Evolutionary conservation across 2,888 invertebrate genomes (phyloP).

Genomic region (Ectemnius lituratus): DNA sequence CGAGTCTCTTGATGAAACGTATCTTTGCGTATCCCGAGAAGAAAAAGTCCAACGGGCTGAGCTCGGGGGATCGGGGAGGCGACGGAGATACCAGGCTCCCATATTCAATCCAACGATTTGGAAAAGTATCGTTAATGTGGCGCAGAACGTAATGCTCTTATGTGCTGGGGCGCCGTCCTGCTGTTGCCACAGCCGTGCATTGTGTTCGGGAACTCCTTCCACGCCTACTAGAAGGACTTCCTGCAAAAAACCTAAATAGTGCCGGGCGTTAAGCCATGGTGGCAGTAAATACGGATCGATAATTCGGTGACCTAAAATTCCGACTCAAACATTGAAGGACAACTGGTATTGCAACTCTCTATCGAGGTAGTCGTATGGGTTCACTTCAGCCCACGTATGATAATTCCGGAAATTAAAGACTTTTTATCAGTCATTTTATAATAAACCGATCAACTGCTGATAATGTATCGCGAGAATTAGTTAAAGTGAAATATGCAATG

Average conservation of each 20-base stretch:
- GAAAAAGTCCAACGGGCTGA: not conserved
- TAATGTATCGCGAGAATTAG: no score
- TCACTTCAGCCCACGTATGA: not conserved
- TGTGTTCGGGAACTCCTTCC: no score
- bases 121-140: conserved; percentile 15
- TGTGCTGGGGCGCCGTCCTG: conserved; percentile 22
- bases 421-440: no score
- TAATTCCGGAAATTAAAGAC: not conserved
- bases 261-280: no score
- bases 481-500: no score
- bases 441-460: no score
- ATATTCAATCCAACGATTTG: conserved; percentile 12
- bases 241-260: no score
- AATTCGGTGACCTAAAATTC: not conserved
- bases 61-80: not conserved
- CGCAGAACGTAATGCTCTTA: not conserved
- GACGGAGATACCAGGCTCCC: not conserved
- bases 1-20: no score
- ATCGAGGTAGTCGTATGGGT: not conserved
- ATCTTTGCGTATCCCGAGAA: not conserved
- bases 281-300: not conserved
- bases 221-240: no score
- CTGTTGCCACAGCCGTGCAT: not conserved
- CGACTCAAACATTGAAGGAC: not conserved
- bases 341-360: not conserved